Evolutionary conservation across 2,888 invertebrate genomes (phyloP).

Genomic region (Pilophorus perplexus): DNA sequence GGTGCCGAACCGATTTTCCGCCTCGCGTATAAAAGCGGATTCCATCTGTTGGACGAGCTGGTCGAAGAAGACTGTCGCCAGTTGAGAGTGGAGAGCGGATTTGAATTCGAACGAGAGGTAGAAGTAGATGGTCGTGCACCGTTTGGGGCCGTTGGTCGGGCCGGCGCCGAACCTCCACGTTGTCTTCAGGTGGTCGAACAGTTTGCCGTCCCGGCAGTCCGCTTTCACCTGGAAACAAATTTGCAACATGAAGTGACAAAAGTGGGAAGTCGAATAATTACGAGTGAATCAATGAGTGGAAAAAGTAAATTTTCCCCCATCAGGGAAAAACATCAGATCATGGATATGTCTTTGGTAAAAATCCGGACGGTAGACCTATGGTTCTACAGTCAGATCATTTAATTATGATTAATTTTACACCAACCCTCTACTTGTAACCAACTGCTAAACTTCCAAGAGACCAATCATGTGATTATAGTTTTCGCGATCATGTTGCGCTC

Average conservation of each 20-base stretch:
- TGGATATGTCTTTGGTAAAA: too few relatives aligned
- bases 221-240: slow-evolving; percentile 62
- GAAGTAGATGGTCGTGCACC: slow-evolving; percentile 85
- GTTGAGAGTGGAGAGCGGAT: slow-evolving; percentile 79
- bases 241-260: neutral
- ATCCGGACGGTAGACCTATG: too few relatives aligned
- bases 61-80: slow-evolving; percentile 92
- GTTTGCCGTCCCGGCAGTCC: slow-evolving; percentile 80
- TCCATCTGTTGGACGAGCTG: slow-evolving; percentile 96
- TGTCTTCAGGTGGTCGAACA: slow-evolving; percentile 86
- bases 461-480: too few relatives aligned
- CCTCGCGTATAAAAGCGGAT: slow-evolving; percentile 85
- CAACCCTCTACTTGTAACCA: too few relatives aligned
- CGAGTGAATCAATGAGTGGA: too few relatives aligned
- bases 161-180: slow-evolving; percentile 92
- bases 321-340: too few relatives aligned
- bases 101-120: slow-evolving; percentile 88
- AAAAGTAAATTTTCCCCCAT: too few relatives aligned
- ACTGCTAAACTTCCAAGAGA: too few relatives aligned
- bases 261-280: neutral
- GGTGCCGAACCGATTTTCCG: slow-evolving; percentile 71
- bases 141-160: slow-evolving; percentile 69
- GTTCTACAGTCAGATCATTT: too few relatives aligned
- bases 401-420: too few relatives aligned
- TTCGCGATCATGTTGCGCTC: too few relatives aligned